phyloP scores from a whole-genome alignment of 2,888 invertebrate species.

The Plusia festucae region DNA sequence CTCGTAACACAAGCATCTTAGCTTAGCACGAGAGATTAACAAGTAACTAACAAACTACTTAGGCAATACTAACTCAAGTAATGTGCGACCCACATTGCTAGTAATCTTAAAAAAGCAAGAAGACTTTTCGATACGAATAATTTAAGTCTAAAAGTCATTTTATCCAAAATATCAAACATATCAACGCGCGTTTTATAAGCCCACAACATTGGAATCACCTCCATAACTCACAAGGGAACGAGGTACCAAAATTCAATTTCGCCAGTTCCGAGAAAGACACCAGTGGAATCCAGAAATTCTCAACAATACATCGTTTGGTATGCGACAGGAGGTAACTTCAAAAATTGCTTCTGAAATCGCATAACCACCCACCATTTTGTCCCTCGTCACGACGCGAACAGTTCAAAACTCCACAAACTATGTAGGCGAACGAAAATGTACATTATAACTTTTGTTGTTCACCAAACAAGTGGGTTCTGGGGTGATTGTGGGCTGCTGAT shows the following conservation, averaged over 20 bases:
- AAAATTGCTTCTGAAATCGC: constrained; percentile 63
- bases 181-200: too few species aligned
- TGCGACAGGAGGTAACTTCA: constrained; percentile 51
- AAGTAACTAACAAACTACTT: too few species aligned
- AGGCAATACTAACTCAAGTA: too few species aligned
- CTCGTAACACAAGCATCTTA: too few species aligned
- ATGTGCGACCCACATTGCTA: too few species aligned
- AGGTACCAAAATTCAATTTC: constrained; percentile 19
- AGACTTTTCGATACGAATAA: too few species aligned
- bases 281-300: constrained; percentile 12
- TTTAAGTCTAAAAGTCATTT: not conserved
- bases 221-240: not conserved
- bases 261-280: not conserved
- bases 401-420: constrained; percentile 54
- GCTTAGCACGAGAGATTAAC: too few species aligned
- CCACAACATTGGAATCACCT: not conserved
- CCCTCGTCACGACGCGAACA: constrained; percentile 31
- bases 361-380: constrained; percentile 43
- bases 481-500: constrained; percentile 11
- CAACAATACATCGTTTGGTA: constrained; percentile 44
- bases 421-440: constrained; percentile 34
- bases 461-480: constrained; percentile 14
- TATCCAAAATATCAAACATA: not conserved
- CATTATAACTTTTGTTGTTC: constrained; percentile 49
- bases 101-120: too few species aligned